These are phyloP conservation scores for Campylomormyrus tamandua DNA, from an alignment of 2,113 vertebrate species.

Conservation along the genomic window DNA sequence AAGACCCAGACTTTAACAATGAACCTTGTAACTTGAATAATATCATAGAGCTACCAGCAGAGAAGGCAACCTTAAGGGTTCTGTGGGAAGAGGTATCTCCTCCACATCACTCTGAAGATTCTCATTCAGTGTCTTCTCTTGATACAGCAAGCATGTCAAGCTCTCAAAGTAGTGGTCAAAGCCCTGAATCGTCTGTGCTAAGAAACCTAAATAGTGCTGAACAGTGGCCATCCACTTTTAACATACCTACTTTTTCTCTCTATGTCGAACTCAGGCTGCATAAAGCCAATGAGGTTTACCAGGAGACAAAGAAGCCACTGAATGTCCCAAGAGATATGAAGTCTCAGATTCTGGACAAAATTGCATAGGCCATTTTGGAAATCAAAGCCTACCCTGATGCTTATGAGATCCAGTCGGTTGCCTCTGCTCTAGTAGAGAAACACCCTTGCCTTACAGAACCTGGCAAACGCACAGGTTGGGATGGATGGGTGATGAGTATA, in stretches of 20 bases:
- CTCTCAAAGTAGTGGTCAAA: neutral
- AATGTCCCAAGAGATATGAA: constrained; percentile 6
- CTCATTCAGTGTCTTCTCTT: neutral
- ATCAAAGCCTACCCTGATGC: neutral
- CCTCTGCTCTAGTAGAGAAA: neutral
- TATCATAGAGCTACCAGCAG: constrained; percentile 1
- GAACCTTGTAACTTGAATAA: constrained; percentile 6
- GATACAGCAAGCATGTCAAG: constrained; percentile 5
- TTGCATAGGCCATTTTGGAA: too few species aligned
- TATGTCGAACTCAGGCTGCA: constrained; percentile 2
- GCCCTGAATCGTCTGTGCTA: neutral
- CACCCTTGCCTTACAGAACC: too few species aligned
- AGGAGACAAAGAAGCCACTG: neutral
- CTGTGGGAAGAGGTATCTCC: neutral
- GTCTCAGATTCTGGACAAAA: neutral
- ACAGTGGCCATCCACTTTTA: neutral
- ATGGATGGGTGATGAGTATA: too few species aligned
- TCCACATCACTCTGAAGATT: neutral
- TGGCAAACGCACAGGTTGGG: too few species aligned
- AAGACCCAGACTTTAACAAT: constrained; percentile 16
- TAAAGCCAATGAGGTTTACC: neutral
- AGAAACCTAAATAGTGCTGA: neutral
- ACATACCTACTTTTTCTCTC: neutral
- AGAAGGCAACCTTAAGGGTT: constrained; percentile 3
- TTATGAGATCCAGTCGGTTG: neutral